Base-by-base conservation (phyloP, 2,797 vertebrate species). In the Sebastes kiyomatsui region DNA sequence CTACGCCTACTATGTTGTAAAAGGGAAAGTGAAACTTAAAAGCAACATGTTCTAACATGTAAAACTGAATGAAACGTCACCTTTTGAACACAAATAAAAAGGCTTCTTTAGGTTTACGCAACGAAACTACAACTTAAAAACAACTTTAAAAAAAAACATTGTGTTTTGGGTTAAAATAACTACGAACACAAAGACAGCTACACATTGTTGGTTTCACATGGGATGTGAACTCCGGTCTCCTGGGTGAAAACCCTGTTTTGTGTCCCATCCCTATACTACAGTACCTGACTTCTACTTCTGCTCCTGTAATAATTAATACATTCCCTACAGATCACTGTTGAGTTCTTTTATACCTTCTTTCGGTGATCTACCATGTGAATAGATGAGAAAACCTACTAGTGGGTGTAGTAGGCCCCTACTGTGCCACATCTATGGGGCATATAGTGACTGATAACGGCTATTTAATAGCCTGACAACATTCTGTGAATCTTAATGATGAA, bases 371-470 rank as follows among this genome's bases (percentile, higher is more conserved):
- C 38, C 38, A 38, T 20, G 42, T 49, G 42, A 8, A 49, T 49
- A 0, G 16, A 49, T 49, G 42, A 49, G 0, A 49, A 49, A 49
- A 49, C 42, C 3, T 49, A 49, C 42, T 0, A 49, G 18, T 49
- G 16, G 46, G 46, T 49, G 46, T 20, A 49, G 46, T 49, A 49
- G 46, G 46, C 46, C 46, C 18, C 46, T 20, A 49, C 46, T 49
- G 46, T 0, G 46, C 0, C 46, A 49, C 18, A 49, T 49, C 46
- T n/a, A 49, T 49, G 18, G 46, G 18, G 46, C 18, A 20, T n/a
- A 52, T 2, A 52, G 46, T 0, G 0, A 52, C 46, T 52, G 18
- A 49, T 49, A 20, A 49, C 3, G 3, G 0, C 7, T 49, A 49
- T 49, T 49, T 49, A 49, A 49, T 49, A 49, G 18, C 18, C 42